Evolutionary conservation across 1,140 invertebrate genomes (phyloP).

Genomic region (Heliothis subflexa): DNA sequence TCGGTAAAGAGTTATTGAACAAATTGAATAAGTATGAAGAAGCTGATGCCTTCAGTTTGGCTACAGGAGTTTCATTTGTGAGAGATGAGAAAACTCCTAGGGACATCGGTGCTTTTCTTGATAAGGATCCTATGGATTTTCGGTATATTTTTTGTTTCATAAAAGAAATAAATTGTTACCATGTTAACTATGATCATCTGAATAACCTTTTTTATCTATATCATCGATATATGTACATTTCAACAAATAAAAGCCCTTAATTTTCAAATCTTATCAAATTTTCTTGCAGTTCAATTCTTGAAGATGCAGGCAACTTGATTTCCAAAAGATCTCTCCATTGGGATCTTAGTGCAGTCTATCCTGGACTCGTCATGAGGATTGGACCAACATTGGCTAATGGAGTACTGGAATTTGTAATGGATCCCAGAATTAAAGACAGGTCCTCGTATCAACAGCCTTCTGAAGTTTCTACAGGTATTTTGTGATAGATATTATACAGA

Average conservation of each 20-base stretch:
- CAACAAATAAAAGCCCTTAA: not conserved
- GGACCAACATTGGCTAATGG: constrained; percentile 89
- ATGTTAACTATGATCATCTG: not conserved
- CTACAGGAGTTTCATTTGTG: constrained; percentile 87
- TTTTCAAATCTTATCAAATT: too few relatives aligned
- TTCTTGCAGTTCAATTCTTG: constrained; percentile 85
- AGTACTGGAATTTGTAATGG: constrained; percentile 90
- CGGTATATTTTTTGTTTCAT: constrained; percentile 78
- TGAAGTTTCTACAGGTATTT: constrained; percentile 74
- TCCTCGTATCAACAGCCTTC: constrained; percentile 66
- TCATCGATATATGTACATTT: not conserved
- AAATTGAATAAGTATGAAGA: constrained; percentile 89
- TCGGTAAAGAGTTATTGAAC: constrained; percentile 89
- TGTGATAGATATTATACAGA: not conserved
- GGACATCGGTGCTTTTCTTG: constrained; percentile 87
- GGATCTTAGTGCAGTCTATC: constrained; percentile 90
- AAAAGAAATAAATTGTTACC: too few relatives aligned
- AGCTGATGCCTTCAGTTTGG: constrained; percentile 88
- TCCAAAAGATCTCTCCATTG: constrained; percentile 90
- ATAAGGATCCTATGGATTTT: constrained; percentile 91
- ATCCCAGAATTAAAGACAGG: constrained; percentile 86
- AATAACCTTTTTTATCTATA: not conserved
- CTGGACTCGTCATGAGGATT: constrained; percentile 90
- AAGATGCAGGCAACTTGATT: constrained; percentile 90
- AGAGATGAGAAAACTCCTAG: constrained; percentile 87